Evolutionary conservation across 92 coral and sea anemone species (phyloP), one percentile per base, ranked within the genome.

Genomic region (Bergia puertoricense): DNA sequence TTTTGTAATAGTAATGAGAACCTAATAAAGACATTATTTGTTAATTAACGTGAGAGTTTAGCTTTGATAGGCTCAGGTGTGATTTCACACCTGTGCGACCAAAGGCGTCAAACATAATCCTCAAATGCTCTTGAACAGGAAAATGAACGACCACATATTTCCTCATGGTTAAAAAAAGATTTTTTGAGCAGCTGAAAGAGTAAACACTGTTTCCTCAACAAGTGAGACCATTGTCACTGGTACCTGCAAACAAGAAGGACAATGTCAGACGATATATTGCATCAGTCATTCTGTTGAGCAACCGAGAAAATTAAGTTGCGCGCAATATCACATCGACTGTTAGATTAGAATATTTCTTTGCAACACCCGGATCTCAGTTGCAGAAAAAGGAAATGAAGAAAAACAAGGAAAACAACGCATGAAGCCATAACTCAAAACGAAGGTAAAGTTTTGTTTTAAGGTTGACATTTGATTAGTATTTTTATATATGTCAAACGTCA

Each of bases 401-500:
- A 42, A 23, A 41, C 36, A 42, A 76, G 80, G 13, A 15, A 76
- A 41, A 15, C 42, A 74, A 39, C 77, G 18, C 77, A 74, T 20
- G 59, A 18, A 54, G 10, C 59, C 2, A 54, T 11, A 42, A 66
- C 9, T 11, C 59, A 43, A 82, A 44, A 20, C 41, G 44, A 69
- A 84, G 87, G 87, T 84, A 84, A 48, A 23, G 59, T 16, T 68
- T 71, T 84, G 87, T 38, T 15, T 8, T 13, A 48, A 13, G 23
- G 59, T 84, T 84, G 87, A 84, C 77, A 45, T 69, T 69, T 69
- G 79, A 84, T 37, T 69, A 8, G 11, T 83, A 83, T 44, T 71
- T 45, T n/a, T 44, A 37, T 44, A 36, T 30, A 46, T 46, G 38
- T 16, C 40, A 39, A 69, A 45, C 50, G 66, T 84, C 87, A 84